These are phyloP conservation scores for Trididemnum clinides DNA, from an alignment of 23 tunicate genomes.

Conservation along the genomic window DNA sequence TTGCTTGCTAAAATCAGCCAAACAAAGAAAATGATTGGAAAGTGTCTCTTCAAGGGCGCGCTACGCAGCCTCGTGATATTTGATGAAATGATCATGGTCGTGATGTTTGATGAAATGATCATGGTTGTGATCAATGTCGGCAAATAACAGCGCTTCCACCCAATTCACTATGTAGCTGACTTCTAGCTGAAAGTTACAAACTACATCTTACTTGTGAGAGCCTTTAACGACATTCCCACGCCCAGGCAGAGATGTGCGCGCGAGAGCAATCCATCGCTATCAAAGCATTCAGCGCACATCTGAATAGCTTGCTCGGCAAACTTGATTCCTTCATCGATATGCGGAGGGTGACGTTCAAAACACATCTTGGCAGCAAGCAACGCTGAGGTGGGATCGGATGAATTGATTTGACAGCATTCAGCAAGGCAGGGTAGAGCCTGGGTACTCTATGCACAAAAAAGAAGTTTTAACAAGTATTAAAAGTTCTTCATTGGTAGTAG, in stretches of 20 bases:
- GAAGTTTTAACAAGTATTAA: too few species aligned
- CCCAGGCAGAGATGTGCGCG: slow-evolving; percentile 45
- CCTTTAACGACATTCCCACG: slow-evolving; percentile 46
- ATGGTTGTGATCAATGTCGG: too few species aligned
- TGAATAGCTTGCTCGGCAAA: slow-evolving; percentile 37
- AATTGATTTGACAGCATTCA: slow-evolving; percentile 71
- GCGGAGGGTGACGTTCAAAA: slow-evolving; percentile 27
- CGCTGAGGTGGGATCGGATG: slow-evolving; percentile 42
- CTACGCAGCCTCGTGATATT: too few species aligned
- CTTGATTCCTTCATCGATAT: slow-evolving; percentile 53
- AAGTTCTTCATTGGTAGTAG: too few species aligned
- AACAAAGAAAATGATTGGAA: too few species aligned
- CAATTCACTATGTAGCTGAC: too few species aligned
- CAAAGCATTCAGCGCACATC: background rate
- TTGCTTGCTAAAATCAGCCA: too few species aligned
- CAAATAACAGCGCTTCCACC: too few species aligned
- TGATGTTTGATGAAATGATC: too few species aligned
- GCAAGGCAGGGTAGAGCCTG: slow-evolving; percentile 45
- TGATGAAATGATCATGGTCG: too few species aligned
- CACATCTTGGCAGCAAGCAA: slow-evolving; percentile 64
- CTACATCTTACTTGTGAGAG: slow-evolving; percentile 3
- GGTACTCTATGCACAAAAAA: slow-evolving; percentile 2
- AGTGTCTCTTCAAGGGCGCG: too few species aligned
- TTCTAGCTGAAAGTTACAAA: too few species aligned
- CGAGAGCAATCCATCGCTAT: slow-evolving; percentile 31